phyloP scores from a whole-genome alignment of 2,888 invertebrate species.

The Platycnemis pennipes region DNA sequence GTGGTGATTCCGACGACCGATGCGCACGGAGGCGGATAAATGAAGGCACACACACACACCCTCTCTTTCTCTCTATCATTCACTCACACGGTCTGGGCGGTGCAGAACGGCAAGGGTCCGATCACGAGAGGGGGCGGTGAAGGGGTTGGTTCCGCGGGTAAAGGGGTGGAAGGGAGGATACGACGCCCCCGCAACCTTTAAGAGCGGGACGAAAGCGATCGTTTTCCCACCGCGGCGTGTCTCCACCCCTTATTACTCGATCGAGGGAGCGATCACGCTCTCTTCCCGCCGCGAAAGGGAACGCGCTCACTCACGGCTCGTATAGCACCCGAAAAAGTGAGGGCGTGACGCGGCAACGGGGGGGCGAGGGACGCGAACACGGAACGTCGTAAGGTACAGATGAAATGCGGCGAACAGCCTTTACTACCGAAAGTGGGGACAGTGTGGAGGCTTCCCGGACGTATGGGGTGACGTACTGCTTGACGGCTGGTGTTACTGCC shows the following conservation, averaged over 20 bases:
- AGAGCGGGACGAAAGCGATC: neutral
- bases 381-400: neutral
- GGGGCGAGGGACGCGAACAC: neutral
- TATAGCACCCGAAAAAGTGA: neutral
- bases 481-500: neutral
- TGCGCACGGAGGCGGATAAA: neutral
- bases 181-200: conserved; percentile 9
- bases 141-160: neutral
- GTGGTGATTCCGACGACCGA: neutral
- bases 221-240: neutral
- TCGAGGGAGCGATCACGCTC: neutral
- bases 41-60: neutral
- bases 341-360: neutral
- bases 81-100: neutral
- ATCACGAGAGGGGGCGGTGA: neutral
- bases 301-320: neutral
- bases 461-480: neutral
- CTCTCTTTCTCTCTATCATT: neutral
- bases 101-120: neutral
- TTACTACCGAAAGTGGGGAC: neutral
- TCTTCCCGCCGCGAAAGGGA: neutral
- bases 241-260: neutral
- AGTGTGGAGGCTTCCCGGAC: neutral
- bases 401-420: neutral
- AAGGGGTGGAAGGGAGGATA: neutral